These are phyloP conservation scores for Orthonychiurus folsomi DNA, from an alignment of 2,888 invertebrate species.

Conservation along the genomic window DNA sequence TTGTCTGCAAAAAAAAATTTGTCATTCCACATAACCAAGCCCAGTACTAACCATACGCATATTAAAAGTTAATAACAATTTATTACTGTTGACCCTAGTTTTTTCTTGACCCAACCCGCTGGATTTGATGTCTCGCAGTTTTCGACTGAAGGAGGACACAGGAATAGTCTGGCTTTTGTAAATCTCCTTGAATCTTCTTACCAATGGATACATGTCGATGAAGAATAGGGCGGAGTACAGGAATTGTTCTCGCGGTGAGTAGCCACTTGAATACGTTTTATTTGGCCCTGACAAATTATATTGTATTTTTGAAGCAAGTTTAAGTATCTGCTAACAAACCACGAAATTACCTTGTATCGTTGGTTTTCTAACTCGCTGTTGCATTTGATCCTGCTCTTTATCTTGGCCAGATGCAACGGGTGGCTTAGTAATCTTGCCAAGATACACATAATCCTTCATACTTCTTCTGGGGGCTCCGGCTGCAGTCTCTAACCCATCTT, in stretches of 20 bases:
- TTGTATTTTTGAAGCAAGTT: no score
- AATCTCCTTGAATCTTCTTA: background rate
- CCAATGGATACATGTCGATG: background rate
- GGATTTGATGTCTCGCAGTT: background rate
- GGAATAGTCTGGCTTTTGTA: background rate
- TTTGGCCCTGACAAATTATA: background rate
- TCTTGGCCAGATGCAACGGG: background rate
- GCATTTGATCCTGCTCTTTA: background rate
- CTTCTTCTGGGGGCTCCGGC: no score
- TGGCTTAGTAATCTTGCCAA: no score
- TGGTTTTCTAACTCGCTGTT: background rate
- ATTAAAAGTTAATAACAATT: no score
- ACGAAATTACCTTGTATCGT: background rate
- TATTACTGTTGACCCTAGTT: no score
- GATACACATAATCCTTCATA: no score
- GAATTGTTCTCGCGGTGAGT: background rate
- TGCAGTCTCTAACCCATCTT: no score
- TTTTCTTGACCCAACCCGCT: no score
- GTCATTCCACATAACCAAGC: no score
- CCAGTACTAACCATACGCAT: no score
- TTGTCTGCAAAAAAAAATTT: no score
- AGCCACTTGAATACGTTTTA: background rate
- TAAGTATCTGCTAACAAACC: no score
- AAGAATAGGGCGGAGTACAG: background rate
- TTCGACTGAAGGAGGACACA: background rate